Evolutionary conservation across 2,797 vertebrate genomes (phyloP), one percentile per base, ranked within the genome.

Genomic region (Cynodonichthys magdalenae): DNA sequence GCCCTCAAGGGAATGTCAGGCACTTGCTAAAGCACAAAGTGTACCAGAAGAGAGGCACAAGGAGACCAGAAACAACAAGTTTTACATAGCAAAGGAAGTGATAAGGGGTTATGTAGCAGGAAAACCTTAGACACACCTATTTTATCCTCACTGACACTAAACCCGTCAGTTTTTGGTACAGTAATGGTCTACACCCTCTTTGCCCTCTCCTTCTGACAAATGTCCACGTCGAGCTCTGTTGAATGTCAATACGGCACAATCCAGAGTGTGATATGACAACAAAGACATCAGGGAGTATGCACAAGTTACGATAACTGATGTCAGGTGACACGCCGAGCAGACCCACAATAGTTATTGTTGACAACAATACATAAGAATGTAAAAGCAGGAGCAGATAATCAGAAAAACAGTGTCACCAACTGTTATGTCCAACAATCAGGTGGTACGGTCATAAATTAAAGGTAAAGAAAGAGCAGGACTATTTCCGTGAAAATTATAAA

Each of bases 191-290:
- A 2, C 8, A 46, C 31, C 53, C 27, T 31, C 47, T 52, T 60
- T 74, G 75, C 56, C 71, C 71, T 85, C 66, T 44, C 46, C 68
- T 74, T 71, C 56, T 79, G 78, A 71, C 64, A 56, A 82, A 51
- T 44, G 51, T 63, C 83, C 54, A 67, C 14, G 28, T 18, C 47
- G 5, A 46, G 58, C 71, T 69, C 63, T 89, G 88, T 90, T 89
- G 84, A 87, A 66, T 90, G 89, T 92, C 88, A 88, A 87, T 80
- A 90, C 0, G 28, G 75, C 71, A 60, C 45, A 52, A 71, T 70
- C 66, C 66, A 48, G 19, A 24, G 53, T 77, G 57, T 90, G 85
- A 77, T 92, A 58, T 92, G 90, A 79, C 86, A 92, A 90, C 88
- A 92, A 90, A 90, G 79, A 79, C 27, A 5, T 34, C 15, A 15